These are phyloP conservation scores for Synergus japonicus DNA, from an alignment of 2,888 invertebrate species.

Conservation along the genomic window DNA sequence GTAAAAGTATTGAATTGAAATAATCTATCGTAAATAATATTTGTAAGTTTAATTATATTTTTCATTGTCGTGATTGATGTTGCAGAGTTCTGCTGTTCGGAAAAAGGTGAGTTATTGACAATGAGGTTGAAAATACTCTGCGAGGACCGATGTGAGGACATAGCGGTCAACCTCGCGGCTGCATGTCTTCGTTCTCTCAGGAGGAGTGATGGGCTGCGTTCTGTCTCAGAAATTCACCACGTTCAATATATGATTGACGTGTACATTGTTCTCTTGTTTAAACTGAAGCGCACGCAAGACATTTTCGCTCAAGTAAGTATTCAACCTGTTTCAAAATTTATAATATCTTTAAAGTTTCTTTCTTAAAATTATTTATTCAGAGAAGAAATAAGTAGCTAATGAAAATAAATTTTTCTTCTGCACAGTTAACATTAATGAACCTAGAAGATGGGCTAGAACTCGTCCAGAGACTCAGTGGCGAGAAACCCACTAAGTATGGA, in stretches of 20 bases:
- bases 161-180: slow-evolving; percentile 81
- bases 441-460: slow-evolving; percentile 80
- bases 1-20: not conserved
- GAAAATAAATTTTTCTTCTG: not conserved
- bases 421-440: slow-evolving; percentile 80
- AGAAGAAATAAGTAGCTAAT: slow-evolving; percentile 23
- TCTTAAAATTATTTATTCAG: slow-evolving; percentile 1
- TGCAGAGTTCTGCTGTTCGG: slow-evolving; percentile 81
- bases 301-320: slow-evolving; percentile 78
- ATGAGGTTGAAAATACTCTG: slow-evolving; percentile 82
- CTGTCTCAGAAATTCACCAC: slow-evolving; percentile 77
- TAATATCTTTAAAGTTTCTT: not conserved
- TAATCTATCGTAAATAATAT: not conserved
- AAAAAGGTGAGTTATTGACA: slow-evolving; percentile 81
- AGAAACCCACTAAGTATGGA: slow-evolving; percentile 76
- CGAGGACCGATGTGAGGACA: slow-evolving; percentile 81
- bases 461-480: slow-evolving; percentile 78
- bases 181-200: slow-evolving; percentile 80
- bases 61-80: slow-evolving; percentile 70
- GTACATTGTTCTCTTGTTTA: slow-evolving; percentile 81
- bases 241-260: slow-evolving; percentile 81
- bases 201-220: slow-evolving; percentile 72
- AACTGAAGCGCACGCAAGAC: slow-evolving; percentile 79
- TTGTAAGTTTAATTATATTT: not conserved
- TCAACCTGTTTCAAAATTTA: not conserved